Evolutionary conservation across 2,888 invertebrate species (phyloP), one percentile per base, ranked within the genome.

Genomic region (Hyles lineata): DNA sequence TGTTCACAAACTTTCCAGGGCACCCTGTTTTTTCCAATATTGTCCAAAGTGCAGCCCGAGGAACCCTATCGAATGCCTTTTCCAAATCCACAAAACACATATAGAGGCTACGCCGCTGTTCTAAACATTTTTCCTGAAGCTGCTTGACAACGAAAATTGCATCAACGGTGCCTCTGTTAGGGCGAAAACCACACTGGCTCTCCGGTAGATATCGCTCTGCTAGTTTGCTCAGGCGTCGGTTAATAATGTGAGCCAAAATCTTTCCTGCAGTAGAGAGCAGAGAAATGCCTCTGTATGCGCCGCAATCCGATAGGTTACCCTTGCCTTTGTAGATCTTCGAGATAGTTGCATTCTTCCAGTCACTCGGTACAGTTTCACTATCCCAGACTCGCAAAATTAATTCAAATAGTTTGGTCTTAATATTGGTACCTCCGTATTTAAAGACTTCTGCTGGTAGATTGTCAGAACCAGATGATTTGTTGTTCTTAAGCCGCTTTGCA

Each of bases 381-480:
- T 70, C 21, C 55, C 43, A 62, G 15, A 60, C 50, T 19, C 32
- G 29, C 11, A 63, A 19, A 55, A 19, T 17, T 23, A 32, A n/a
- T 4, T 73, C 55, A 55, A 70, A 74, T 11, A 76, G 72, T 15
- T 29, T 62, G 17, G 25, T 60, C n/a, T 62, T 29, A 29, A 71
- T 32, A 29, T 29, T 55, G 0, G 70, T 15, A n/a, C 75, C 74
- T 17, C 76, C 71, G 50, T 73, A 73, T 71, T 77, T 76, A 43
- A 60, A 76, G 19, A 76, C 15, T 70, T 76, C 75, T 6, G 74
- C 69, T 7, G 75, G 71, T 15, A 76, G 71, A 52, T 72, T 35
- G 35, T 72, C 73, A 7, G 29, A 35, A 8, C 61, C 73, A 25
- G 71, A 32, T n/a, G 72, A n/a, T 69, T 74, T 74, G 23, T 19